These are phyloP conservation scores for Listronotus bonariensis DNA, from an alignment of 1,140 invertebrate genomes.

Conservation along the genomic window DNA sequence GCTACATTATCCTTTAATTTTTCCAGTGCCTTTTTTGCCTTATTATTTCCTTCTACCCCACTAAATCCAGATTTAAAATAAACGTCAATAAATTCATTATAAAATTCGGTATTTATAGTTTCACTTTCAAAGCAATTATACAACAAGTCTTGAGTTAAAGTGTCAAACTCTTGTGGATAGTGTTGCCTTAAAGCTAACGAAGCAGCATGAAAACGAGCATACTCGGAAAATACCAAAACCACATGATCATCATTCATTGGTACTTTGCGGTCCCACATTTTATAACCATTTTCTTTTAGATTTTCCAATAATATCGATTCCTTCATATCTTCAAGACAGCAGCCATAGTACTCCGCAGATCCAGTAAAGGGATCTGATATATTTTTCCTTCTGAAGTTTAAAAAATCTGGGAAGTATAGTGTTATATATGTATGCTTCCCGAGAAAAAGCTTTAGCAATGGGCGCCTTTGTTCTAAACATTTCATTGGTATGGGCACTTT, in stretches of 20 bases:
- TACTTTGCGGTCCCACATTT: conserved; percentile 57
- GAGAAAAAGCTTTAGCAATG: conserved; percentile 36
- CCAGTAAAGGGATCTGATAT: conserved; percentile 41
- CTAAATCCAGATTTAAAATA: conserved; percentile 22
- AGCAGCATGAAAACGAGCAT: conserved; percentile 62
- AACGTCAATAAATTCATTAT: conserved; percentile 44
- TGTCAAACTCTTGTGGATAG: conserved; percentile 49
- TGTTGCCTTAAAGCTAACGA: conserved; percentile 59
- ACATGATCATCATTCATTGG: conserved; percentile 58
- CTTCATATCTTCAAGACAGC: conserved; percentile 49
- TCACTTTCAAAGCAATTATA: conserved; percentile 41
- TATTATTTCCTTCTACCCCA: conserved; percentile 15
- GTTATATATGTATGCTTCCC: conserved; percentile 42
- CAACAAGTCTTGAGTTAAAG: conserved; percentile 37
- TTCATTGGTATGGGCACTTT: conserved; percentile 34
- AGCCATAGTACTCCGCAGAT: conserved; percentile 53
- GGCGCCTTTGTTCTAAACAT: conserved; percentile 26
- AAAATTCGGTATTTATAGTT: neutral
- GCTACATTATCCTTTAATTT: conserved; percentile 11
- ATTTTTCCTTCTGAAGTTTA: conserved; percentile 31
- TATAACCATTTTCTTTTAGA: conserved; percentile 52
- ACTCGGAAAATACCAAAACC: conserved; percentile 55
- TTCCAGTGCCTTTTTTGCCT: conserved; percentile 30
- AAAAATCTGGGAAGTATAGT: conserved; percentile 32
- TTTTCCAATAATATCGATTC: conserved; percentile 63